Conservation (phyloP, 2,113 vertebrate genomes). For the Onychorhynchus coronatus region DNA sequence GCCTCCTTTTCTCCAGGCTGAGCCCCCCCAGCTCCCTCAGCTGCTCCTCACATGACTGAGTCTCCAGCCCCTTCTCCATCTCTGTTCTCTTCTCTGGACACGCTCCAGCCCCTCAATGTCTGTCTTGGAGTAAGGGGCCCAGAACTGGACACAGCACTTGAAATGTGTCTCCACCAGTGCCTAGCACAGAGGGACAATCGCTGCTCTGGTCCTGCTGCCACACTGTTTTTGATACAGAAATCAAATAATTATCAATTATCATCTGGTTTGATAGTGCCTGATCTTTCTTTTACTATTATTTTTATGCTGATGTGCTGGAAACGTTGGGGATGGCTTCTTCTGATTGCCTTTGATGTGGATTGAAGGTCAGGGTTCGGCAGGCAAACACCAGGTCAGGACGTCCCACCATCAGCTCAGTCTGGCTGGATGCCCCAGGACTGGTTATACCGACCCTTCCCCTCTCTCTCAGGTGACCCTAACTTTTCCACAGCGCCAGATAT, state of each 20-base stretch:
- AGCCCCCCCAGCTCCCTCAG: background rate
- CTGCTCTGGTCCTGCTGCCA: background rate
- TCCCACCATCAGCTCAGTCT: background rate
- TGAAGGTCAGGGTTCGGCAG: background rate
- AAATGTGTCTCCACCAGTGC: background rate
- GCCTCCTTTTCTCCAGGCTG: background rate
- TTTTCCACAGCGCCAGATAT: background rate
- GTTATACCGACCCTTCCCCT: accelerated
- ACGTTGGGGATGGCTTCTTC: background rate
- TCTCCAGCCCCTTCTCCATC: background rate
- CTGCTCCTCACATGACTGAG: background rate
- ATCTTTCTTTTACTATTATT: background rate
- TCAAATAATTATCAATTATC: background rate
- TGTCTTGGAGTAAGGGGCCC: background rate
- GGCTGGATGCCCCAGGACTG: background rate
- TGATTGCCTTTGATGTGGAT: background rate
- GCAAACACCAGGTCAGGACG: background rate
- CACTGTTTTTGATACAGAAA: background rate
- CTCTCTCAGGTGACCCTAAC: background rate
- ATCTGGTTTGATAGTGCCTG: background rate
- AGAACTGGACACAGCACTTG: too few species aligned
- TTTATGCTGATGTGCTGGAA: background rate
- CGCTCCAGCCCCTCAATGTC: background rate
- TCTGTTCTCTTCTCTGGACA: background rate
- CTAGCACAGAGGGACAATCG: background rate